A percentile compares a stretch with the other conserved stretches of the same genome.
Evolutionary conservation across 2,797 vertebrate species (phyloP).

Genomic region (Pantherophis alleghaniensis): DNA sequence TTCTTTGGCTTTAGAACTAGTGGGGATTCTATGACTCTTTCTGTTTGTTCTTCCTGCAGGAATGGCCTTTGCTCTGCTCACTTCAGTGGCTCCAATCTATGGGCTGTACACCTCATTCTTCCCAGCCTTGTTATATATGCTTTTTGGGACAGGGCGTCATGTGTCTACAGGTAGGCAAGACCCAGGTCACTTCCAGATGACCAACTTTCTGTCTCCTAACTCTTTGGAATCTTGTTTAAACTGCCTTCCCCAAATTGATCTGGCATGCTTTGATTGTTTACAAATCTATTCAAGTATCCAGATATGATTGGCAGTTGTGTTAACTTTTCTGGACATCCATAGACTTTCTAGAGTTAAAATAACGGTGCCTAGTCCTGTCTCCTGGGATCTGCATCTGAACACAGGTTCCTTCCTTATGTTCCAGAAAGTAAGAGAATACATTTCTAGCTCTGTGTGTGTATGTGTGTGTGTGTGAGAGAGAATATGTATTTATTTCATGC

Average conservation of each 20-base stretch:
- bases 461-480: background rate
- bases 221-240: background rate
- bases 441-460: background rate
- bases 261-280: background rate
- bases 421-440: background rate
- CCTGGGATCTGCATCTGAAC: background rate
- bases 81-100: conserved; percentile 88
- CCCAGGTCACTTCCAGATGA: background rate
- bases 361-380: background rate
- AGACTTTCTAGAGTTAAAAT: background rate
- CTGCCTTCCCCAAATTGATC: background rate
- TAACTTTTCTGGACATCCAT: background rate
- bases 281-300: background rate
- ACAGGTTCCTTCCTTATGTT: background rate
- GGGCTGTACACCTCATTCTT: conserved; percentile 95
- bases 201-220: background rate
- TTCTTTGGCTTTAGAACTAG: background rate
- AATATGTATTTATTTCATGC: background rate
- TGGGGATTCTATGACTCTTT: background rate
- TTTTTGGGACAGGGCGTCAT: conserved; percentile 89
- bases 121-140: conserved; percentile 86
- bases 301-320: background rate
- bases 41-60: conserved; percentile 66
- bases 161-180: conserved; percentile 85
- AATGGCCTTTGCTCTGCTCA: conserved; percentile 91